These are phyloP conservation scores for Tetrax tetrax DNA, from an alignment of 2,113 vertebrate genomes.

Conservation along the genomic window DNA sequence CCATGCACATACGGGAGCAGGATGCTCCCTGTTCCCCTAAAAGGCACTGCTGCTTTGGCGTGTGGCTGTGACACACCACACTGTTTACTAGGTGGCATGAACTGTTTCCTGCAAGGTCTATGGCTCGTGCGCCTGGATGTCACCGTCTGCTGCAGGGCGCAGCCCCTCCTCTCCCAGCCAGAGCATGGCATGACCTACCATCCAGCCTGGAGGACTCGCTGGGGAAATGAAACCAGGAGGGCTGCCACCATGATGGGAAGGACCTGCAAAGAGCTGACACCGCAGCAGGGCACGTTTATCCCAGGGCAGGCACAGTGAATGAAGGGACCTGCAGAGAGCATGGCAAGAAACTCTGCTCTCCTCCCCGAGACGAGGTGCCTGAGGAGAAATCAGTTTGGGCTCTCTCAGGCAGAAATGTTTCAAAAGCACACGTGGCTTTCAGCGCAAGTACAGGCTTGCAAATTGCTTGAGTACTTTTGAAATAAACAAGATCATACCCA, in stretches of 20 bases:
- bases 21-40: accelerated
- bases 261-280: background rate
- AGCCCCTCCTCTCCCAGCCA: background rate
- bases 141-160: accelerated
- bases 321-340: background rate
- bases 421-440: background rate
- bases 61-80: background rate
- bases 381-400: background rate
- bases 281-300: background rate
- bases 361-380: accelerated
- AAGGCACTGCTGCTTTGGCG: accelerated
- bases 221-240: background rate
- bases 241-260: background rate
- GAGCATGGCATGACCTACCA: background rate
- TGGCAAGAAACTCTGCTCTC: background rate
- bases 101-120: background rate
- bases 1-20: accelerated
- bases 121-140: accelerated
- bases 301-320: background rate
- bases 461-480: background rate
- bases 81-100: accelerated
- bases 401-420: background rate
- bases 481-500: background rate
- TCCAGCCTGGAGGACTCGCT: accelerated
- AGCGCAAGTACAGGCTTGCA: background rate